Percentiles rank a stretch among this genome's conserved stretches.
Evolutionary conservation across 2,113 vertebrate genomes (phyloP).

Genomic region (Pteropus alecto): DNA sequence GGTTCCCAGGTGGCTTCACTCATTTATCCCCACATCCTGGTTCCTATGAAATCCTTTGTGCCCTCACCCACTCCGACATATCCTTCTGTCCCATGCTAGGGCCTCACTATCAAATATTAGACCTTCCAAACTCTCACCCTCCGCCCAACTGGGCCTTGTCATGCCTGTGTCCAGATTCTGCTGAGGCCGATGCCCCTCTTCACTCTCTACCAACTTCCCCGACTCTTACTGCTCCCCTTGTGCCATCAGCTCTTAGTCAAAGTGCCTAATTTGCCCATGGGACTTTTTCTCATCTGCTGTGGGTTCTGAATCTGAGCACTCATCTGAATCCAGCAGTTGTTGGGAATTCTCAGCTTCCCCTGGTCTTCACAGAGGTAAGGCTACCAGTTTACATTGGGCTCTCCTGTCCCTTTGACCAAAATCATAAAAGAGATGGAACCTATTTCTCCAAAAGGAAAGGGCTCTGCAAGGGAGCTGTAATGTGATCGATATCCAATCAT

Average conservation of each 20-base stretch:
- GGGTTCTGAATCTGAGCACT: neutral
- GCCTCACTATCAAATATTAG: neutral
- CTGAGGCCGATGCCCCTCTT: neutral
- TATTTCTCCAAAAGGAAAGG: neutral
- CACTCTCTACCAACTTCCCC: neutral
- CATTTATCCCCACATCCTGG: neutral
- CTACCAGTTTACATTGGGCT: neutral
- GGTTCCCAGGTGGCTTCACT: neutral
- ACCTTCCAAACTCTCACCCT: neutral
- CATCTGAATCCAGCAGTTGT: neutral
- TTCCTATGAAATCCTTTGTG: neutral
- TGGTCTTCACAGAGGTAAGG: neutral
- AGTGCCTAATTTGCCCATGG: neutral
- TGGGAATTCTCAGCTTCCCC: neutral
- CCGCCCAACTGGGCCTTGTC: neutral
- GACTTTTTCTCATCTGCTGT: neutral
- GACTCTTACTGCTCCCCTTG: neutral
- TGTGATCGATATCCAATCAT: neutral
- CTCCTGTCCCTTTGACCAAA: neutral
- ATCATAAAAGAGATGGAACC: neutral
- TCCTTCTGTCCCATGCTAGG: neutral
- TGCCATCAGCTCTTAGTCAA: neutral
- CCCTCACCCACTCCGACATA: neutral
- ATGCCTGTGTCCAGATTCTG: neutral
- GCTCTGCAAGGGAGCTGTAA: neutral